Base-by-base conservation (phyloP, 2,113 vertebrate species). In the Brachirus orientalis region DNA sequence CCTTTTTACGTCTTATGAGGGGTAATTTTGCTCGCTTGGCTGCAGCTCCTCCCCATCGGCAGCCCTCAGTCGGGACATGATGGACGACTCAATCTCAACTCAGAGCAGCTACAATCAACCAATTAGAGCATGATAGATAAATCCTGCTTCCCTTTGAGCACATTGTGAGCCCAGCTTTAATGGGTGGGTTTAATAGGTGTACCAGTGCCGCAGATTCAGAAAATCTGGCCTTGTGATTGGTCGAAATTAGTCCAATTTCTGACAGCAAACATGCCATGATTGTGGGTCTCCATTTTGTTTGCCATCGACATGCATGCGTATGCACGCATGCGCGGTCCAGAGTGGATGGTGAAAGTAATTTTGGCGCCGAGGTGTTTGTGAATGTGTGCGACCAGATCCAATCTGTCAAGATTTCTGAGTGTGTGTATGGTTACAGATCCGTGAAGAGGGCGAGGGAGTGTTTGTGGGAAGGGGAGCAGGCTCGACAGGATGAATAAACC, bases 51-150 rank as follows among this genome's bases (percentile, higher is more conserved):
- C 82, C 81, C 81, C 78, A 67, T 55, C 79, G 63, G 68, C 74
- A 52, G 61, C 60, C 64, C 72, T 61, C 74, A 53, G 78, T 77
- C 77, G 65, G 72, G 69, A 86, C 82, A 83, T 89, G 90, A 93
- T 91, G 86, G 85, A 92, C 84, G 87, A 92, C 86, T 89, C 91
- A 91, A 93, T 92, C 90, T 90, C 78, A 22, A 69, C 71, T 67
- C 77, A 51, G 62, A 89, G 83, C 84, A 73, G 87, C 85, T 75
- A 79, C 87, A 86, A 90, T 90, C 92, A 91, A 86, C 87, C 80
- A 87, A 91, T 91, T 88, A 91, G 85, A 87, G 79, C 76, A 73
- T 82, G 84, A 92, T 75, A 86, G 86, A 92, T 90, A 89, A 91
- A 91, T 89, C 86, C 85, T 58, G 67, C 59, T 47, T 72, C 76